phyloP scores from a whole-genome alignment of 2,797 vertebrate species.

The Sorex maritimensis region DNA sequence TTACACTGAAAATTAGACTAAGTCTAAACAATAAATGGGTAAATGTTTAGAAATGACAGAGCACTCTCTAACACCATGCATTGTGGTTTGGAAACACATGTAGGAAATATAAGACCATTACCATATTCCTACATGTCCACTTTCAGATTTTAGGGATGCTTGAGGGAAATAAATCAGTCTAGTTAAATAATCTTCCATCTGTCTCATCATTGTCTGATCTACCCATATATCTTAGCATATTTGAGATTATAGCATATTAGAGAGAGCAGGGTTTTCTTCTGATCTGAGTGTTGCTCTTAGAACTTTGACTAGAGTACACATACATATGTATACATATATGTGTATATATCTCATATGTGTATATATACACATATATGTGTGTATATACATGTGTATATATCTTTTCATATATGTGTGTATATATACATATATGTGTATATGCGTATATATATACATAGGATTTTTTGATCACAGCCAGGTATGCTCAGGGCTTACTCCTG shows the following conservation, averaged over 20 bases:
- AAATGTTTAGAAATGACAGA: slow-evolving; percentile 21
- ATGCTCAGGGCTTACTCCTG: no score
- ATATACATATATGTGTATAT: no score
- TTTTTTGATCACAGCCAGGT: no score
- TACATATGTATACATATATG: no score
- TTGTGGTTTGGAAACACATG: background rate
- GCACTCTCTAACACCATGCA: slow-evolving; percentile 3
- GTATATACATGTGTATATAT: no score
- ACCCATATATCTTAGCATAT: background rate
- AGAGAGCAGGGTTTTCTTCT: background rate
- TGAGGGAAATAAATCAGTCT: background rate
- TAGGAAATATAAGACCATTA: background rate
- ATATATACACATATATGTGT: no score
- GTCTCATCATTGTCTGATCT: background rate
- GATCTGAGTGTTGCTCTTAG: background rate
- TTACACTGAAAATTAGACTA: slow-evolving; percentile 22
- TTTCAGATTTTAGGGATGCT: slow-evolving; percentile 6
- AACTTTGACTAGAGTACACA: slow-evolving; percentile 47
- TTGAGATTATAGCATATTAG: background rate
- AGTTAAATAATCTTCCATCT: background rate
- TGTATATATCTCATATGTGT: no score
- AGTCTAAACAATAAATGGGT: slow-evolving; percentile 11
- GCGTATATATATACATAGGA: no score
- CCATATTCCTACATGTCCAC: background rate
- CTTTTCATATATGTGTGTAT: no score